Percentiles rank a stretch among this genome's conserved stretches.
Evolutionary conservation across 1,140 invertebrate genomes (phyloP).

Genomic region (Chymomyza costata): DNA sequence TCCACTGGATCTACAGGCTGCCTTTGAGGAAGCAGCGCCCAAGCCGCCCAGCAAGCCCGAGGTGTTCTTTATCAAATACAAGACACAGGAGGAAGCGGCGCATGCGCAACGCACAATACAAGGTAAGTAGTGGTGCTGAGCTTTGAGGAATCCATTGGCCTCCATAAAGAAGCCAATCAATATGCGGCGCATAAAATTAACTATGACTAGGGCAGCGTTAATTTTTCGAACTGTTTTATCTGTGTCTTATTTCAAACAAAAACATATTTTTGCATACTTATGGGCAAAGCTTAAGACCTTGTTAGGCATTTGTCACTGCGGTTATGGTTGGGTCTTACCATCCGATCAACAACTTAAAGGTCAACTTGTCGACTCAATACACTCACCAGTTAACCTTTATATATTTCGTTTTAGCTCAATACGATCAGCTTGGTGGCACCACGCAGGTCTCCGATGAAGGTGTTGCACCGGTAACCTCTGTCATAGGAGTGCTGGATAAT

Average conservation of each 20-base stretch:
- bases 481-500: constrained; percentile 59
- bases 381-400: constrained; percentile 16
- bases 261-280: constrained; percentile 13
- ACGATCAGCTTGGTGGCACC: constrained; percentile 69
- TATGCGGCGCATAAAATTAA: constrained; percentile 21
- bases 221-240: no score
- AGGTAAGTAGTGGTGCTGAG: constrained; percentile 58
- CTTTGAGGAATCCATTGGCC: constrained; percentile 1
- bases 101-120: constrained; percentile 74
- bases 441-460: constrained; percentile 69
- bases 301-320: constrained; percentile 28
- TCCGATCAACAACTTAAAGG: constrained; percentile 4
- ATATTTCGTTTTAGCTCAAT: constrained; percentile 53
- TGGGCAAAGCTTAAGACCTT: constrained; percentile 22
- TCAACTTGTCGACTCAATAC: constrained; percentile 13
- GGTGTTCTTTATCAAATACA: constrained; percentile 86
- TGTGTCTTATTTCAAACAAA: no score
- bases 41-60: constrained; percentile 84
- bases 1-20: constrained; percentile 77
- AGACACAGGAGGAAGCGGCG: constrained; percentile 79
- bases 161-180: constrained; percentile 13
- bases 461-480: constrained; percentile 64
- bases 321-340: constrained; percentile 2
- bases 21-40: constrained; percentile 78
- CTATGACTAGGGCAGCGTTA: constrained; percentile 16